Evolutionary conservation across 2,888 invertebrate genomes (phyloP).

Genomic region (Eumerus sabulonum): DNA sequence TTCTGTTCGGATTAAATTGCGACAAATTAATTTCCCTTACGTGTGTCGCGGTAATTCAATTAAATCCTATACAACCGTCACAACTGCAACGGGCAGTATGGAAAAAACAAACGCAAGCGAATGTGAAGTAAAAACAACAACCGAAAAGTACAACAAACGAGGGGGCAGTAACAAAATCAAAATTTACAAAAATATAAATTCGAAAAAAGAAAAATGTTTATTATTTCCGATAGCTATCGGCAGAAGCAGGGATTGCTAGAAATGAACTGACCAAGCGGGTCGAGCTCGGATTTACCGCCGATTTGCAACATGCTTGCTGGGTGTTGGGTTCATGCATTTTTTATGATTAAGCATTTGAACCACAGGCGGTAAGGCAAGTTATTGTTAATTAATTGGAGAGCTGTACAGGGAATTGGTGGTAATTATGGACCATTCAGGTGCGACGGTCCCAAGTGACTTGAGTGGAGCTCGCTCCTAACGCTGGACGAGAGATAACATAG

Average conservation of each 20-base stretch:
- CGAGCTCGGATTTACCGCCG: slow-evolving; percentile 36
- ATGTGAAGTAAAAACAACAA: no score
- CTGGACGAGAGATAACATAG: no score
- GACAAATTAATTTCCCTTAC: slow-evolving; percentile 65
- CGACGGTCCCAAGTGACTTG: no score
- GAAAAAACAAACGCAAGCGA: not conserved
- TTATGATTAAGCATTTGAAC: slow-evolving; percentile 43
- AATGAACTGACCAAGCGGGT: slow-evolving; percentile 40
- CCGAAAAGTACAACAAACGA: no score
- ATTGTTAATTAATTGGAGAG: slow-evolving; percentile 59
- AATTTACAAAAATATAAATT: slow-evolving; percentile 4
- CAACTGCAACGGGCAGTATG: not conserved
- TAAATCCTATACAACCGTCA: slow-evolving; percentile 48
- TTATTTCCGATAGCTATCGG: slow-evolving; percentile 27
- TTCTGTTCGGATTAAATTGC: slow-evolving; percentile 50
- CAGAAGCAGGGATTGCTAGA: slow-evolving; percentile 33
- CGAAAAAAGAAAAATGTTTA: slow-evolving; percentile 19
- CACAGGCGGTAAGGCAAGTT: slow-evolving; percentile 53
- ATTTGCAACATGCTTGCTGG: slow-evolving; percentile 46
- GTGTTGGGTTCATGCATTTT: no score
- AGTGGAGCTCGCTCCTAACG: no score
- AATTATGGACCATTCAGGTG: slow-evolving; percentile 1
- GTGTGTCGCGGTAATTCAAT: slow-evolving; percentile 65
- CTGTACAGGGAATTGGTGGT: slow-evolving; percentile 37
- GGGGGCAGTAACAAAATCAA: no score